Base-by-base conservation (phyloP, 2,888 invertebrate genomes). In the Drosophila nigricruria region DNA sequence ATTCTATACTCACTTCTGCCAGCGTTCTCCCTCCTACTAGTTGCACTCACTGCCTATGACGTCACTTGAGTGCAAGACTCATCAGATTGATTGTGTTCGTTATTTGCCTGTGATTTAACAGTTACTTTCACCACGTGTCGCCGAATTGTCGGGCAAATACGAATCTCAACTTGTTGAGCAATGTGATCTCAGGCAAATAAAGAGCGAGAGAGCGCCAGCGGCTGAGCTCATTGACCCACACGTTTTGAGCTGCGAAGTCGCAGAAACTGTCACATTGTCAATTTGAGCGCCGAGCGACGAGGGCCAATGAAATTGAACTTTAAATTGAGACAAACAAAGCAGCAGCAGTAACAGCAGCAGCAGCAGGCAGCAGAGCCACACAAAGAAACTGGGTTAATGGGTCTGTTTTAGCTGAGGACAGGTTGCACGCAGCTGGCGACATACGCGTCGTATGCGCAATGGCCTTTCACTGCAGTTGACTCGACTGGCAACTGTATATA, bases 231-330 rank as follows among this genome's bases (percentile, higher is more conserved):
- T 77, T 86, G 86, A 88, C 90, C 86, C 87, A 86, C 86, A 86
- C 90, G 86, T 90, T 68, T 65, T 14, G 30, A 49, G 53, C 49
- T 58, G 32, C 42, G 38, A 25, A 53, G 65, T 62, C 76, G 34
- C 63, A 42, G 70, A 70, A 88, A 79, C 80, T 88, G 88, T 89
- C 84, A 83, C 81, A 88, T 42, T 56, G 56, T 88, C 87, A 88
- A 89, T 89, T 86, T 85, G 78, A 75, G 67, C 74, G 83, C 77
- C 70, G 69, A 49, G 47, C 81, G 77, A 88, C 73, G 85, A 88
- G 88, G 88, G 88, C 90, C 90, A 89, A 89, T 90, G 90, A 90
- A 88, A 90, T 88, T 88, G 88, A 88, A 89, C 88, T 88, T 88
- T 90, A 85, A 88, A 88, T 88, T 88, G 81, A 90, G 88, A 63